Evolutionary conservation across 2,797 vertebrate genomes (phyloP), one percentile per base, ranked within the genome.

Genomic region (Bufotes viridis): DNA sequence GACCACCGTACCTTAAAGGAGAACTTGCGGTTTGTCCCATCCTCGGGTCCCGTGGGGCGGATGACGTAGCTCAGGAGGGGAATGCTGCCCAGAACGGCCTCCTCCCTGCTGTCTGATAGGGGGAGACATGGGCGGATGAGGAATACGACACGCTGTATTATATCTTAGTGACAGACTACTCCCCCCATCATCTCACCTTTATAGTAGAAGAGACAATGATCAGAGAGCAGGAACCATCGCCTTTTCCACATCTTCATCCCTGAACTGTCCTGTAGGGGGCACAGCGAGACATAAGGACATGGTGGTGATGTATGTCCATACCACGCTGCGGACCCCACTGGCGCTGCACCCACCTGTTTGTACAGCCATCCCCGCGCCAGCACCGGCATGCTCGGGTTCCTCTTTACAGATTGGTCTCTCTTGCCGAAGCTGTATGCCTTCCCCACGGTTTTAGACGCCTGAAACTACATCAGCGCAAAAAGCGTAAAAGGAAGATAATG

Each of bases 131-230:
- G 69, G 55, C 14, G 10, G 24, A 29, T 26, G 67, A 7, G 8
- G 2, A 0, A 10, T 24, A 13, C 8, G 2, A 76, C 3, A 49
- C 1, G 12, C 6, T 14, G n/a, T 24, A 53, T 51, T 53, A 53
- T 24, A 78, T 55, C n/a, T 49, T 60, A 63, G 49, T 65, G 2
- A 4, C 58, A 60, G 1, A 17, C 49, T 20, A 15, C 2, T 53
- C 20, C 22, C 9, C 14, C 29, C 49, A 10, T 3, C 11, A 8
- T 86, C 79, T 94, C 93, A 98, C 97, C 97, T 99, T 99, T 99
- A 94, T 99, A 99, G 93, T 99, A 99, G 95, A 99, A 99, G 91
- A 99, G 95, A 94, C 98, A 99, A 95, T 95, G 98, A 94, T 99
- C 98, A 22, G 98, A 97, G 88, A 99, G 96, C 93, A 99, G 98